phyloP scores from a whole-genome alignment of 2,797 vertebrate genomes.

The Hydrocynus forskahlii region DNA sequence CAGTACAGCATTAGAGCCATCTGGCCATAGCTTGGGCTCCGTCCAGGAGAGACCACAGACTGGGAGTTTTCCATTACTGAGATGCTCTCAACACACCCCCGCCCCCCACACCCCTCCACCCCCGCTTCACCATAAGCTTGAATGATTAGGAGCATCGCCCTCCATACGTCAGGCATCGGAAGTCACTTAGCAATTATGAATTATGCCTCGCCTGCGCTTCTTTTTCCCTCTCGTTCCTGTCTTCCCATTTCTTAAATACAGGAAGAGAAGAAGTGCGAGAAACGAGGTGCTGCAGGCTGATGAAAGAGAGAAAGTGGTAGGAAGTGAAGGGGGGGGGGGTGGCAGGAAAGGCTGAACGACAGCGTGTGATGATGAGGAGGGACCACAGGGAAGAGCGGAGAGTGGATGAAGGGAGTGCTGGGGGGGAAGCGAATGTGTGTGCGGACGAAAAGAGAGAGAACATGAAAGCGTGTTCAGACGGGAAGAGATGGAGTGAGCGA shows the following conservation, averaged over 20 bases:
- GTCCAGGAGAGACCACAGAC: constrained; percentile 71
- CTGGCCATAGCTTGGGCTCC: constrained; percentile 75
- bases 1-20: constrained; percentile 79
- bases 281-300: constrained; percentile 55
- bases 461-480: constrained; percentile 40
- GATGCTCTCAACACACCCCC: constrained; percentile 60
- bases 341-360: constrained; percentile 28
- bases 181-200: constrained; percentile 33
- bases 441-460: constrained; percentile 32
- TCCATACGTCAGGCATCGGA: constrained; percentile 13
- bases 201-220: constrained; percentile 4
- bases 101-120: constrained; percentile 49
- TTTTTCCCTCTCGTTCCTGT: not conserved
- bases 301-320: constrained; percentile 26
- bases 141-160: constrained; percentile 26
- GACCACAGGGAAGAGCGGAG: constrained; percentile 34
- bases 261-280: constrained; percentile 46
- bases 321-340: not conserved
- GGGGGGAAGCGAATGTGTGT: not conserved
- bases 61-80: constrained; percentile 67
- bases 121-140: constrained; percentile 38
- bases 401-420: constrained; percentile 20
- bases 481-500: constrained; percentile 36
- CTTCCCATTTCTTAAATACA: constrained; percentile 49
- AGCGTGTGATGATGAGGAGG: constrained; percentile 38